Conservation (phyloP, 2,888 invertebrate genomes). For the Drosophila testacea region DNA sequence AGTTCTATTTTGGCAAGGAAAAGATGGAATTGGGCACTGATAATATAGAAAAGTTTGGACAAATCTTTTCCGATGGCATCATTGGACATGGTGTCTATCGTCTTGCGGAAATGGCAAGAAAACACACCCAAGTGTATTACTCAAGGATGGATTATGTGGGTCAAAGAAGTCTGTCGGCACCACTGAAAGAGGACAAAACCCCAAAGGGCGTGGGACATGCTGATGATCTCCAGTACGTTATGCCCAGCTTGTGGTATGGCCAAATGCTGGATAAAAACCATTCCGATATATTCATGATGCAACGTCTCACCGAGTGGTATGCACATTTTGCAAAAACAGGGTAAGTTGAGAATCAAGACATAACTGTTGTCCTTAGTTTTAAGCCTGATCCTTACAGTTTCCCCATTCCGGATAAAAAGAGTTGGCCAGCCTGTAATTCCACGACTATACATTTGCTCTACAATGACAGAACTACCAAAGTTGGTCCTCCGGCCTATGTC, state of each 20-base stretch:
- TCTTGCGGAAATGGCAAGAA: conserved; percentile 86
- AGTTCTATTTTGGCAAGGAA: conserved; percentile 56
- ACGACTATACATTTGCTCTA: conserved; percentile 45
- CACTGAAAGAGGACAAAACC: conserved; percentile 84
- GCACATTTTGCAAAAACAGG: conserved; percentile 82
- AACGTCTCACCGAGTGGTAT: conserved; percentile 84
- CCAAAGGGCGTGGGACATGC: conserved; percentile 73
- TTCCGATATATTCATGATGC: conserved; percentile 84
- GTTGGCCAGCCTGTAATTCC: conserved; percentile 65
- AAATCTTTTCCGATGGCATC: conserved; percentile 87
- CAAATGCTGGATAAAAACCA: conserved; percentile 72
- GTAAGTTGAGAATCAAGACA: conserved; percentile 46
- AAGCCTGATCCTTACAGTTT: conserved; percentile 16
- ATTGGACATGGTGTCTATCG: conserved; percentile 87
- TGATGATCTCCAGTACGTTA: conserved; percentile 79
- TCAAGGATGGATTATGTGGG: conserved; percentile 88
- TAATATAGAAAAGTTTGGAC: conserved; percentile 68
- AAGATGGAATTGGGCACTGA: not conserved
- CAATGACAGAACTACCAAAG: conserved; percentile 49
- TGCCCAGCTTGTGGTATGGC: conserved; percentile 68
- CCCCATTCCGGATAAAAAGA: conserved; percentile 6
- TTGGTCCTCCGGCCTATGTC: conserved; percentile 49
- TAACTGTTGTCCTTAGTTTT: not conserved
- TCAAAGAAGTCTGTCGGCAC: conserved; percentile 85
- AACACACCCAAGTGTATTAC: conserved; percentile 86